A percentile compares a stretch with the other conserved stretches of the same genome.
These are phyloP conservation scores for Daubentonia madagascariensis DNA, from an alignment of 2,113 vertebrate genomes.

Conservation along the genomic window DNA sequence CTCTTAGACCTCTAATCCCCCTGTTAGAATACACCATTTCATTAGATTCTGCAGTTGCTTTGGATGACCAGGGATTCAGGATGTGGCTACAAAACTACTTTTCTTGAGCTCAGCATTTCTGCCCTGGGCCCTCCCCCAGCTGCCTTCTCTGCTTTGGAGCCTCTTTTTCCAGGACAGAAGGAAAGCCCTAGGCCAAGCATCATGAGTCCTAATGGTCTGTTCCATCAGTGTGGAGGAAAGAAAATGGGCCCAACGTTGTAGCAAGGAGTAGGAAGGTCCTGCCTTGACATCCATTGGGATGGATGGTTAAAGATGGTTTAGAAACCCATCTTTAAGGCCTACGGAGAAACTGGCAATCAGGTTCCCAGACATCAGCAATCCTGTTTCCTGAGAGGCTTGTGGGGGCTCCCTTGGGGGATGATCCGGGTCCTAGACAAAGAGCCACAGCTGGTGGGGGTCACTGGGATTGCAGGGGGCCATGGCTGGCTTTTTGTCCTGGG, in stretches of 20 bases:
- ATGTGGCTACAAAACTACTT: background rate
- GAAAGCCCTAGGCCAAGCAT: background rate
- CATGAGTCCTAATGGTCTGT: background rate
- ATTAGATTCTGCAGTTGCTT: background rate
- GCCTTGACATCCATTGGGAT: background rate
- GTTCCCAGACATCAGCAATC: background rate
- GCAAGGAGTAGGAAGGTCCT: background rate
- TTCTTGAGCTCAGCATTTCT: background rate
- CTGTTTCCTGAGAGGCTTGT: constrained; percentile 16
- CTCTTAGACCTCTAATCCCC: background rate
- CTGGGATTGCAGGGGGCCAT: constrained; percentile 84
- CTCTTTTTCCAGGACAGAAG: background rate
- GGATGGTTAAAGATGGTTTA: too few relatives aligned
- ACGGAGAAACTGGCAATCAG: background rate
- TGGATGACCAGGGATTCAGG: background rate
- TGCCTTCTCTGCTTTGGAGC: background rate
- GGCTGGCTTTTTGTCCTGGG: constrained; percentile 80
- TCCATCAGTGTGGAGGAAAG: background rate
- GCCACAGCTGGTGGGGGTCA: constrained; percentile 89
- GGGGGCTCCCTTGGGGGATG: background rate
- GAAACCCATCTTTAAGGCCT: background rate
- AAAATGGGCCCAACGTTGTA: background rate
- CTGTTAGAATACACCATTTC: background rate
- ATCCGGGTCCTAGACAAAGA: constrained; percentile 83
- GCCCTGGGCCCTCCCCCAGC: background rate